These are phyloP conservation scores for Oryctolagus cuniculus DNA, from an alignment of 2,113 vertebrate species.

Conservation along the genomic window DNA sequence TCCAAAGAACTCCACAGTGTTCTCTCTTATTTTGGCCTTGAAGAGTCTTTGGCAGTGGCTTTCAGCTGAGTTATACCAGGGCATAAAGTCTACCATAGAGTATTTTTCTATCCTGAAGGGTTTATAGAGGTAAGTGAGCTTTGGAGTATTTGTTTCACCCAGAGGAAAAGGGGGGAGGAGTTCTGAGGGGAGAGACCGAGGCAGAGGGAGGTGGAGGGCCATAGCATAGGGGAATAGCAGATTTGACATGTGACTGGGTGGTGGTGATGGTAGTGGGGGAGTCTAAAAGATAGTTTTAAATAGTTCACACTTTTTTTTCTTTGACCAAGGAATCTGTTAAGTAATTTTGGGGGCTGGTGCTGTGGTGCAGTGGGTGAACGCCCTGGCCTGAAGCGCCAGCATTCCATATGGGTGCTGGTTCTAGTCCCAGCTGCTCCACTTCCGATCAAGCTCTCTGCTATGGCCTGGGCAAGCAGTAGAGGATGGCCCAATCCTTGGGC, in stretches of 20 bases:
- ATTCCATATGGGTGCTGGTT: no score
- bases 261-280: background rate
- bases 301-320: constrained; percentile 34
- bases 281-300: constrained; percentile 19
- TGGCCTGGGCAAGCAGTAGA: no score
- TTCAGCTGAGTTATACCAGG: constrained; percentile 16
- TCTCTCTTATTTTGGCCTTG: background rate
- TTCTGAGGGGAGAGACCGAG: background rate
- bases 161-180: background rate
- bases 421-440: no score
- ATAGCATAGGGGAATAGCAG: background rate
- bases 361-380: no score
- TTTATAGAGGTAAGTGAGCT: constrained; percentile 20
- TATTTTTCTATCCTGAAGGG: background rate
- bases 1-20: constrained; percentile 15
- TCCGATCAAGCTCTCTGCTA: no score
- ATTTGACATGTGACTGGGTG: background rate
- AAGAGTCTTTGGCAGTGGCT: background rate
- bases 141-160: background rate
- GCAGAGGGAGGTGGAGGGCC: background rate
- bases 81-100: background rate
- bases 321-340: constrained; percentile 36
- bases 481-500: no score
- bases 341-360: background rate
- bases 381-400: no score